A percentile compares a stretch with the other conserved stretches of the same genome.
These are phyloP conservation scores for Hypena proboscidalis DNA, from an alignment of 2,888 invertebrate genomes.

Conservation along the genomic window DNA sequence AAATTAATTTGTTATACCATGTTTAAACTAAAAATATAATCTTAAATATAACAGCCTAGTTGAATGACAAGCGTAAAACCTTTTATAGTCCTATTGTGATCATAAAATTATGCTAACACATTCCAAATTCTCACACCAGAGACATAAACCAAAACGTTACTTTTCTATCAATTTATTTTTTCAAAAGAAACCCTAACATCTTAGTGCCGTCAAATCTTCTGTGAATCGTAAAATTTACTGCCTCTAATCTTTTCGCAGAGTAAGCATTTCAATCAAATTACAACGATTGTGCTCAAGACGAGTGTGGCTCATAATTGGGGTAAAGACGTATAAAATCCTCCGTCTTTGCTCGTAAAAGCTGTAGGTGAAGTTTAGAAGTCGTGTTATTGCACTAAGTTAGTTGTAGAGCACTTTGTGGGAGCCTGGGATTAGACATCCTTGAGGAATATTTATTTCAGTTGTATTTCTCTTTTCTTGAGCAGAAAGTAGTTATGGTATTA, in stretches of 20 bases:
- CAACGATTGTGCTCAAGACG: constrained; percentile 49
- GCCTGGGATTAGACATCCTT: neutral
- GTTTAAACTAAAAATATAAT: too few relatives aligned
- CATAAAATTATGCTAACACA: constrained; percentile 15
- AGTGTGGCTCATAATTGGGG: constrained; percentile 50
- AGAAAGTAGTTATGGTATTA: too few relatives aligned
- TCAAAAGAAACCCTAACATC: constrained; percentile 19
- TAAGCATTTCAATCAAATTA: constrained; percentile 56
- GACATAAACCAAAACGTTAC: constrained; percentile 25
- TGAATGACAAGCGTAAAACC: too few relatives aligned
- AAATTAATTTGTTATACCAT: too few relatives aligned
- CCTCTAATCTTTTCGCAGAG: constrained; percentile 45
- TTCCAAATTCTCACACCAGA: constrained; percentile 3
- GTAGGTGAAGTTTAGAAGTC: constrained; percentile 38
- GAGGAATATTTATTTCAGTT: neutral
- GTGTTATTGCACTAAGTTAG: constrained; percentile 31
- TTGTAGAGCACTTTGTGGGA: constrained; percentile 34
- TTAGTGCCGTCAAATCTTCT: constrained; percentile 39
- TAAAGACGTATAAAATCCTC: constrained; percentile 47
- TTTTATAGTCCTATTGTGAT: too few relatives aligned
- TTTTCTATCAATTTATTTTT: constrained; percentile 36
- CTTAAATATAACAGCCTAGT: too few relatives aligned
- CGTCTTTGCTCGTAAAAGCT: constrained; percentile 46
- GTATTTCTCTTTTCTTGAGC: too few relatives aligned
- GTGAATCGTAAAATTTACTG: constrained; percentile 44